Conservation (phyloP, 2,113 vertebrate genomes). For the Salminus brasiliensis region DNA sequence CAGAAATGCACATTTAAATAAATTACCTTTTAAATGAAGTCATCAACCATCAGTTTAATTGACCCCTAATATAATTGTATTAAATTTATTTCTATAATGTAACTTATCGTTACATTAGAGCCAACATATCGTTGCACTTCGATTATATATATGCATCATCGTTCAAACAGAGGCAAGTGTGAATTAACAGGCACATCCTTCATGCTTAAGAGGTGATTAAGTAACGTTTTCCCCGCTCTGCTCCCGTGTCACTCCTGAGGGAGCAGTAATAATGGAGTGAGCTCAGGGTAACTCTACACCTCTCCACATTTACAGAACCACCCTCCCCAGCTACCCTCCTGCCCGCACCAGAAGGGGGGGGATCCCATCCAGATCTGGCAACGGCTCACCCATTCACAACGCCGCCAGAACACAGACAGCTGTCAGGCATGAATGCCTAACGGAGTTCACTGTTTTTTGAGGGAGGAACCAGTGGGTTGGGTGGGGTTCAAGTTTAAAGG, state of each 20-base stretch:
- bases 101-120: too few relatives aligned
- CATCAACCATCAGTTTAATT: too few relatives aligned
- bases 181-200: conserved; percentile 43
- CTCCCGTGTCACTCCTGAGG: conserved; percentile 52
- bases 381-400: conserved; percentile 62
- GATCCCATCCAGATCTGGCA: conserved; percentile 66
- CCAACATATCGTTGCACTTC: too few relatives aligned
- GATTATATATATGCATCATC: not conserved
- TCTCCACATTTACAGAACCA: conserved; percentile 12
- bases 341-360: conserved; percentile 38
- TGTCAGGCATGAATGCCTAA: conserved; percentile 72
- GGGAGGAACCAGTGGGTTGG: conserved; percentile 47
- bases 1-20: too few relatives aligned
- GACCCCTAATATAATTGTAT: too few relatives aligned
- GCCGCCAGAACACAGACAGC: conserved; percentile 69
- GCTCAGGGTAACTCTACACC: conserved; percentile 49
- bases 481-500: conserved; percentile 69
- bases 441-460: conserved; percentile 54
- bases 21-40: too few relatives aligned
- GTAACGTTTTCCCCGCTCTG: conserved; percentile 41
- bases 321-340: not conserved
- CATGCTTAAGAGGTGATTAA: conserved; percentile 44
- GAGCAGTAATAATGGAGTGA: conserved; percentile 54
- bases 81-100: too few relatives aligned
- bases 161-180: conserved; percentile 14